Conservation (phyloP, 2,113 vertebrate genomes). For the Orcinus orca region DNA sequence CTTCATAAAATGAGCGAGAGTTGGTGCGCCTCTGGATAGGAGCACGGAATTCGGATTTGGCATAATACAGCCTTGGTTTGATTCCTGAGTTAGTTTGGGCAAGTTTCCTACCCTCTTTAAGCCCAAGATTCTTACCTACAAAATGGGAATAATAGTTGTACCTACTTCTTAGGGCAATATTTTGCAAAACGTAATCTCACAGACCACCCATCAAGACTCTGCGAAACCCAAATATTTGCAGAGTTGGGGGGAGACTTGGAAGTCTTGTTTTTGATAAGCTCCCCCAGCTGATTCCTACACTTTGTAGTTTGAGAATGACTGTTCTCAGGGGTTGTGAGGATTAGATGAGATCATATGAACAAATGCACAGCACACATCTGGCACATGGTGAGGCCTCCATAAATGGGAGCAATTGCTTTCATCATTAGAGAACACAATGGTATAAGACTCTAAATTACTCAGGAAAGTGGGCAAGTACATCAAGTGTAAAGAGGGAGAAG, state of each 20-base stretch:
- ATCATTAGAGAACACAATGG: not conserved
- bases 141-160: not conserved
- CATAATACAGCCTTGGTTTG: not conserved
- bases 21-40: not conserved
- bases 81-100: not conserved
- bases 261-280: not conserved
- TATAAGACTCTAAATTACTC: no score
- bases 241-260: not conserved
- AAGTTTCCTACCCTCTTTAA: not conserved
- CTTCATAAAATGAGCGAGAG: not conserved
- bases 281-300: not conserved
- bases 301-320: not conserved
- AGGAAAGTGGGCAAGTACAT: not conserved
- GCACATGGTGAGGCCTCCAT: rapidly evolving
- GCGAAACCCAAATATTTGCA: not conserved
- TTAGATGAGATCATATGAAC: rapidly evolving
- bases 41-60: no score
- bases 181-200: not conserved
- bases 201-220: not conserved
- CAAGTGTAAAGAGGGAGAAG: not conserved
- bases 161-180: not conserved
- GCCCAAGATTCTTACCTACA: not conserved
- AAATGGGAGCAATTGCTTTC: not conserved
- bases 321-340: no score
- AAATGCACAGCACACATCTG: rapidly evolving